phyloP scores from a whole-genome alignment of 2,797 vertebrate species.

The Tiaroga cobitis region DNA sequence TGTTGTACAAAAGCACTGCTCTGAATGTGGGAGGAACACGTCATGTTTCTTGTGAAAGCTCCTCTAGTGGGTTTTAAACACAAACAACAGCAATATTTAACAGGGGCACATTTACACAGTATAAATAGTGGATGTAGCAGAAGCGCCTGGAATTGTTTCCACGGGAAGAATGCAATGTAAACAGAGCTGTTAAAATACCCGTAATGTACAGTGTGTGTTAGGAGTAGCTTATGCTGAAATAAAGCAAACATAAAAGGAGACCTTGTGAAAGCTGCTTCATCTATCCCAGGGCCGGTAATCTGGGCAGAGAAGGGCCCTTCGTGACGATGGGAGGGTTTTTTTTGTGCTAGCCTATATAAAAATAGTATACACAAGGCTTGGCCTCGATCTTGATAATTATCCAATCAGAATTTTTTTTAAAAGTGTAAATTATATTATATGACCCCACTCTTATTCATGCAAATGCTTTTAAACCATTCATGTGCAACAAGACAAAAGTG shows the following conservation, averaged over 20 bases:
- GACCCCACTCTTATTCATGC: too few relatives aligned
- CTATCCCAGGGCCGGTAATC: too few relatives aligned
- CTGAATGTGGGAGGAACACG: slow-evolving; percentile 6
- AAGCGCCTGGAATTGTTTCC: slow-evolving; percentile 66
- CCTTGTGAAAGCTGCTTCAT: background rate
- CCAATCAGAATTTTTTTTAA: too few relatives aligned
- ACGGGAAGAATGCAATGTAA: slow-evolving; percentile 67
- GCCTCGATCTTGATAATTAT: too few relatives aligned
- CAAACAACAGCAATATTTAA: slow-evolving; percentile 55
- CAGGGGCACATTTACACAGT: slow-evolving; percentile 63
- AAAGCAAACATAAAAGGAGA: background rate
- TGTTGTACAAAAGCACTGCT: slow-evolving; percentile 60
- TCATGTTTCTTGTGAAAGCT: background rate
- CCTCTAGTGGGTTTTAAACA: background rate
- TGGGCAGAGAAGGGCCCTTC: too few relatives aligned
- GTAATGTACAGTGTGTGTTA: slow-evolving; percentile 57
- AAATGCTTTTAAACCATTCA: too few relatives aligned
- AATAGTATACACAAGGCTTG: too few relatives aligned
- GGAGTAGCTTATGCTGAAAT: slow-evolving; percentile 41
- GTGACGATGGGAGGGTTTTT: too few relatives aligned
- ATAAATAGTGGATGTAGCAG: slow-evolving; percentile 62
- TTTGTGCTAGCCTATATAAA: too few relatives aligned
- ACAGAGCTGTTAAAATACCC: slow-evolving; percentile 68
- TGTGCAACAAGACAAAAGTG: too few relatives aligned
- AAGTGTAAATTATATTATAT: too few relatives aligned